Evolutionary conservation across 2,113 vertebrate species (phyloP), one percentile per base, ranked within the genome.

Genomic region (Alosa alosa): DNA sequence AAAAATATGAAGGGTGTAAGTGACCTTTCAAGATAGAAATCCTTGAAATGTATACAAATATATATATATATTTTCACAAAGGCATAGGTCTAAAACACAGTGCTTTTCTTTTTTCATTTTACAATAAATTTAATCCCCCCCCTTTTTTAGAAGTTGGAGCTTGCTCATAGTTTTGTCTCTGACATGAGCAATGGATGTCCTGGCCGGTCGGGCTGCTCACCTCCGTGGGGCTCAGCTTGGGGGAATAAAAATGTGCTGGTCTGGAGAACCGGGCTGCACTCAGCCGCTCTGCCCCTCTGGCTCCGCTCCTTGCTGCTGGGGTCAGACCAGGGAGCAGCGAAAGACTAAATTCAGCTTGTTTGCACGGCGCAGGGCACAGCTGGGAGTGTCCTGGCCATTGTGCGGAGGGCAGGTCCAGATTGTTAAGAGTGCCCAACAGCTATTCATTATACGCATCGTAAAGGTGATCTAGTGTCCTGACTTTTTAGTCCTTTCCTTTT

Each of bases 281-380:
- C 36, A 15, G 0, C 36, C 1, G 11, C n/a, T n/a, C 64, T 72
- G 6, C 11, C 50, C 17, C 50, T 6, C 2, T 20, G 22, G 18
- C 55, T 20, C 90, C 89, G 93, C 90, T 91, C 20, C 83, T 90
- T 39, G 72, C 60, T n/a, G 60, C 36, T 81, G 60, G 64, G 94
- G 94, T 95, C 94, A 95, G 91, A 83, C 3, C 57, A 87, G 92
- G 85, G 90, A 93, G 92, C 90, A 91, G 89, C 88, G 92, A 92
- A 94, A 94, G 88, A 94, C 94, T 92, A 89, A 91, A 94, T 95
- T 95, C 94, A 94, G 94, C 94, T 94, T 90, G 94, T 94, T 93
- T 90, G 91, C 89, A 85, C 39, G 86, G 92, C 91, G 88, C 88
- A 89, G 91, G 92, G 92, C 92, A 90, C 91, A 92, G 89, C 91